Percentiles rank a stretch among this genome's conserved stretches.
These are phyloP conservation scores for Penelope pileata DNA, from an alignment of 2,113 vertebrate species.

Conservation along the genomic window DNA sequence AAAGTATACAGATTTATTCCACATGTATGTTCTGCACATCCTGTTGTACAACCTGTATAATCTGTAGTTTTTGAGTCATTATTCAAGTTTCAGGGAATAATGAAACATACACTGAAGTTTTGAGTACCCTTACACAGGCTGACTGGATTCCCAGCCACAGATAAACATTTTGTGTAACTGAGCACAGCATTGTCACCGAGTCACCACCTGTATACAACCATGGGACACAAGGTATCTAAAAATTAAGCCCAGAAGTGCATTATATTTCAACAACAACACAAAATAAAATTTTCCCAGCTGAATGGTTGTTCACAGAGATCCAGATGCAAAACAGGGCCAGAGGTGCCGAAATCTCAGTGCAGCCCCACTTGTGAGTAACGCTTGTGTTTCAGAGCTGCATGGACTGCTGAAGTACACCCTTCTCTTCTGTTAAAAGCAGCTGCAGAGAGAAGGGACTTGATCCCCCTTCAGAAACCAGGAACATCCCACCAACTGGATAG, in stretches of 20 bases:
- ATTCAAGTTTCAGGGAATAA: background rate
- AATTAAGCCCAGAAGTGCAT: background rate
- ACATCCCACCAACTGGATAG: background rate
- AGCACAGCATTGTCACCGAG: background rate
- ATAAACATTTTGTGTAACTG: background rate
- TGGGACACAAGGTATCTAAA: background rate
- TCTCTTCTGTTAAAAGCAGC: background rate
- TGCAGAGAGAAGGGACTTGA: background rate
- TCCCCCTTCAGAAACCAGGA: background rate
- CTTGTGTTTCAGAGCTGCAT: background rate
- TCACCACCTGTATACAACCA: background rate
- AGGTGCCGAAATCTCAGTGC: background rate
- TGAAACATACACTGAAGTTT: background rate
- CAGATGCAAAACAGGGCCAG: background rate
- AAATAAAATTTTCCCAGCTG: background rate
- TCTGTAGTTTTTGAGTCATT: background rate
- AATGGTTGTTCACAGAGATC: background rate
- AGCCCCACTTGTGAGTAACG: background rate
- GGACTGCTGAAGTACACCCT: background rate
- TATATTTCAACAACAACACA: background rate
- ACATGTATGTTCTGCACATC: background rate
- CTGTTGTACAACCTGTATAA: background rate
- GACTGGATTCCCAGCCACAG: background rate
- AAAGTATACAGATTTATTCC: background rate
- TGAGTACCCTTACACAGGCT: background rate